phyloP scores from a whole-genome alignment of 1,140 invertebrate genomes.

The Tetramorium simillimum region DNA sequence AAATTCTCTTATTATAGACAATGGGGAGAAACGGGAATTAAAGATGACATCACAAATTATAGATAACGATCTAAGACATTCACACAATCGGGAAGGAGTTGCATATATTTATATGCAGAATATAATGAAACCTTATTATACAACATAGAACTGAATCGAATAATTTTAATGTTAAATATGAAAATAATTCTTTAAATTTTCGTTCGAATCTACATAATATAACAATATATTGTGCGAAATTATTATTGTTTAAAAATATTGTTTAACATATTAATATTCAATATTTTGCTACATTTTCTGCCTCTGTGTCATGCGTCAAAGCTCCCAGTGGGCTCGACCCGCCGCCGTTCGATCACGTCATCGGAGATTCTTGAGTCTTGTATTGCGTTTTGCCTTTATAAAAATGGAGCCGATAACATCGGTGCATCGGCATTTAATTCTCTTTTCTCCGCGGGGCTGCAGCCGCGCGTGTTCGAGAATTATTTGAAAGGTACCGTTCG shows the following conservation, averaged over 20 bases:
- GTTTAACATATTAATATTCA: not conserved
- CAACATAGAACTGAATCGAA: not conserved
- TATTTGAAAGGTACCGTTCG: slow-evolving; percentile 52
- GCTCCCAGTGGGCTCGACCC: not conserved
- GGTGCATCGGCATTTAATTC: slow-evolving; percentile 38
- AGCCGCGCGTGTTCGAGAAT: slow-evolving; percentile 37
- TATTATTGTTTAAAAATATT: not conserved
- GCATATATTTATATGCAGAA: not conserved
- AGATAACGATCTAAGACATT: not conserved
- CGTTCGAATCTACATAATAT: not conserved
- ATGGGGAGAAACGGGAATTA: not conserved
- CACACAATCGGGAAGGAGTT: not conserved
- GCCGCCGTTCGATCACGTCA: not conserved
- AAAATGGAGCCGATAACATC: slow-evolving; percentile 49
- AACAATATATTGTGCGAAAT: not conserved
- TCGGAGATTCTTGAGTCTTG: not conserved
- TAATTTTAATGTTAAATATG: not conserved
- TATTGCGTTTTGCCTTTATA: slow-evolving; percentile 27
- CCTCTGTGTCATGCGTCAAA: not conserved
- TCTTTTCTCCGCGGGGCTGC: slow-evolving; percentile 26
- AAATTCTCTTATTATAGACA: not conserved
- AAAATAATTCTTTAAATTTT: not conserved
- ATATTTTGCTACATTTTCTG: not conserved
- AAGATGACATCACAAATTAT: not conserved
- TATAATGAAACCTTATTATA: not conserved